Conservation (phyloP, 2,888 invertebrate species). For the Cerastoderma edule region DNA sequence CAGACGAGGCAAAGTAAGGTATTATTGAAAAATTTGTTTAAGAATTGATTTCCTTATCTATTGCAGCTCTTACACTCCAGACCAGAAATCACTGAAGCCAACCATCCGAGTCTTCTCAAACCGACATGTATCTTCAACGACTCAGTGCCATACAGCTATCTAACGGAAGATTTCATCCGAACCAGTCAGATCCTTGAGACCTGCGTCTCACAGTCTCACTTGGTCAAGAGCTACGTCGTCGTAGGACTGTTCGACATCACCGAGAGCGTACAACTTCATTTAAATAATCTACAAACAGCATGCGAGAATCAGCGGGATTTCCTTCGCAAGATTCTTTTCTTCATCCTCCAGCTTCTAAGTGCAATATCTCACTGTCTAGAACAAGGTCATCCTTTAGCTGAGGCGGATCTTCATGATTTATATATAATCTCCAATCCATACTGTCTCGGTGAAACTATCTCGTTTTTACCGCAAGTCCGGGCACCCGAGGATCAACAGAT, state of each 20-base stretch:
- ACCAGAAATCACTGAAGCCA: slow-evolving; percentile 71
- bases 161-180: slow-evolving; percentile 77
- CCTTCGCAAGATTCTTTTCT: slow-evolving; percentile 68
- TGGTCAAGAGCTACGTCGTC: slow-evolving; percentile 74
- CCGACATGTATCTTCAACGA: slow-evolving; percentile 76
- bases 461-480: slow-evolving; percentile 76
- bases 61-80: slow-evolving; percentile 76
- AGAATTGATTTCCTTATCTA: slow-evolving; percentile 8
- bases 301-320: slow-evolving; percentile 68
- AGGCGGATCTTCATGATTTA: slow-evolving; percentile 74
- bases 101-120: slow-evolving; percentile 73
- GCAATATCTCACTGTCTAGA: slow-evolving; percentile 79
- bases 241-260: slow-evolving; percentile 75
- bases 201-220: slow-evolving; percentile 68
- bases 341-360: slow-evolving; percentile 73
- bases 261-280: slow-evolving; percentile 71
- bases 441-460: slow-evolving; percentile 68
- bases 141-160: slow-evolving; percentile 74
- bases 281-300: slow-evolving; percentile 64
- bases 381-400: slow-evolving; percentile 74
- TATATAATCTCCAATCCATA: slow-evolving; percentile 71
- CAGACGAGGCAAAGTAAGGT: no score
- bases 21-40: no score
- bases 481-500: slow-evolving; percentile 74
- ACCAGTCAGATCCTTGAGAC: slow-evolving; percentile 76